Base-by-base conservation (phyloP, 1,140 invertebrate genomes). In the Drosophila prosaltans region DNA sequence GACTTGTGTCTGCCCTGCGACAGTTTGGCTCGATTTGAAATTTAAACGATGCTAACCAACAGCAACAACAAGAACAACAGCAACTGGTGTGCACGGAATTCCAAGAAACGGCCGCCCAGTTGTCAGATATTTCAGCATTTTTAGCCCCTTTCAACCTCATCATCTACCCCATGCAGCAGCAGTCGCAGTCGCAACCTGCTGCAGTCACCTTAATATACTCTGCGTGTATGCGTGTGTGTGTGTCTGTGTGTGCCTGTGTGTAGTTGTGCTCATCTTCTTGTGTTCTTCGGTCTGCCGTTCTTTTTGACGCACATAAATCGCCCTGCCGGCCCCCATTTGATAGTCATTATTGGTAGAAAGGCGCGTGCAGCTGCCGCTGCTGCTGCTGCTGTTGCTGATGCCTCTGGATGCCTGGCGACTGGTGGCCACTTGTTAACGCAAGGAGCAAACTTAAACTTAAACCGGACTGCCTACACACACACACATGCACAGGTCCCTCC, bases 1-100 rank as follows among this genome's bases (percentile, higher is more conserved):
- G 67, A 51, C 45, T 51, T 51, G 45, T 68, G 76, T 79, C 74
- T 84, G 82, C 67, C 75, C 72, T 82, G 82, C 83, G 83, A 86
- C 83, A 86, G 83, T 86, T 86, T 86, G 75, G 62, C 77, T 88
- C 74, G 84, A 88, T 84, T 84, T 83, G 73, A 88, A 89, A 89
- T 86, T 86, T 86, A 88, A 88, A 88, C 76, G 80, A 88, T 86
- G 82, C 64, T 78, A 74, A 79, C 55, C 41, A 80, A 55, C 65
- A 84, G 21, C n/a, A 55, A 43, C 43, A 78, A 51, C 48, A 74
- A 43, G 39, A 78, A 51, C 8, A 26, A 9, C 21, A 51, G n/a
- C 16, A 24, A 24, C 6, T 36, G 32, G 32, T 36, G 32, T 36
- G 73, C 80, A 24, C 70, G 84, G 80, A 88, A 86, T 86, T 86